Base-by-base conservation (phyloP, 2,797 vertebrate species). In the Echiichthys vipera region DNA sequence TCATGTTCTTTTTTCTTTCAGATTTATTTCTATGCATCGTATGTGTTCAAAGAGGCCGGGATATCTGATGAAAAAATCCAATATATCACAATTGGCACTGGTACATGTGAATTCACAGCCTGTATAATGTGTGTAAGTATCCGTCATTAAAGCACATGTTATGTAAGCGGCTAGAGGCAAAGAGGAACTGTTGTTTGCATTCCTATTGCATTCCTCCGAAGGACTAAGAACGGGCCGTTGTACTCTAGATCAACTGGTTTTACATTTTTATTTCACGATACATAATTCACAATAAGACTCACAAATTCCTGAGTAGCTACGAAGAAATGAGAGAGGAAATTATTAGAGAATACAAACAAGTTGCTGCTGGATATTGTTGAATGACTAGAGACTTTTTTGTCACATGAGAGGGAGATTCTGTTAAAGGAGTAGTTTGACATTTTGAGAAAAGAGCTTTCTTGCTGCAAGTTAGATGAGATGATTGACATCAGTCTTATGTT, bases 1-100 rank as follows among this genome's bases (percentile, higher is more conserved):
- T 36, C 29, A 5, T 81, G 27, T 62, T 66, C 25, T 32, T 75
- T 20, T 65, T 20, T 65, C 30, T 74, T 85, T 63, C 85, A 97
- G 96, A 96, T 97, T 90, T 97, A 97, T 88, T 97, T 95, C 90
- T 98, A 97, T 80, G 95, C 96, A 56, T 94, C 91, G 0, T 97
- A 96, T 49, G 90, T 98, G 42, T 98, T 99, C 83, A 90, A 92
- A 89, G 94, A 95, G 83, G 95, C 96, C 0, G 95, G 96, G 25
- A 91, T 98, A 70, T 87, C 95, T 3, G 57, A 59, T 7, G 93
- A 95, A 11, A 93, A 87, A 76, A 93, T 96, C 83, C 96, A 95
- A n/a, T 97, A 97, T 17, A 66, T 93, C 55, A 93, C 96, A 40
- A 93, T 97, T 4, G 95, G 96, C 65, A 98, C 96, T 0, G 96